A percentile compares a stretch with the other conserved stretches of the same genome.
phyloP scores from a whole-genome alignment of 1,140 invertebrate species.

The Akabosia matsudoensis region DNA sequence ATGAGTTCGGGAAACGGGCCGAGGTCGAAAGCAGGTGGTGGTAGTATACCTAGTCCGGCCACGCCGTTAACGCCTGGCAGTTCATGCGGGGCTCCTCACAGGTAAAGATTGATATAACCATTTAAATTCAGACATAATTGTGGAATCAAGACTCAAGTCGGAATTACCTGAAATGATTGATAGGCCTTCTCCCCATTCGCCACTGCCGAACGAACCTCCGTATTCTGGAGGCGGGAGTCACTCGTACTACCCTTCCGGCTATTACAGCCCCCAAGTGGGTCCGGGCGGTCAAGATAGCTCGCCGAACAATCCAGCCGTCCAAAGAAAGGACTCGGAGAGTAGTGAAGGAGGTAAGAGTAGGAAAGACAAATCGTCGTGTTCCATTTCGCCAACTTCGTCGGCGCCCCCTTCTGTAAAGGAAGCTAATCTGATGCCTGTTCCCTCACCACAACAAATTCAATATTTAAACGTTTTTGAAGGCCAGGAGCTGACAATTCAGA shows the following conservation, averaged over 20 bases:
- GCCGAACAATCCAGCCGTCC: slow-evolving; percentile 42
- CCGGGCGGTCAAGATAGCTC: slow-evolving; percentile 38
- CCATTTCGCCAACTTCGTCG: slow-evolving; percentile 46
- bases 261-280: slow-evolving; percentile 46
- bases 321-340: slow-evolving; percentile 47
- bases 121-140: no score
- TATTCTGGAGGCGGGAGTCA: slow-evolving; percentile 42
- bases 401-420: slow-evolving; percentile 61
- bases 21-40: slow-evolving; percentile 43
- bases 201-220: slow-evolving; percentile 40
- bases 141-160: no score
- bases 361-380: slow-evolving; percentile 47
- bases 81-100: slow-evolving; percentile 44
- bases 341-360: slow-evolving; percentile 46
- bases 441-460: slow-evolving; percentile 91
- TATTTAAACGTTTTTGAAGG: slow-evolving; percentile 94
- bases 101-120: no score
- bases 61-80: slow-evolving; percentile 45
- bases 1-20: slow-evolving; percentile 48
- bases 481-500: slow-evolving; percentile 93
- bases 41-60: slow-evolving; percentile 47
- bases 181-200: slow-evolving; percentile 46
- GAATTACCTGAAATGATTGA: no score
- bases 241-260: slow-evolving; percentile 38
- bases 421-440: slow-evolving; percentile 90